A percentile compares a stretch with the other conserved stretches of the same genome.
phyloP scores from a whole-genome alignment of 2,888 invertebrate genomes.

The Chaitophorus viminalis region DNA sequence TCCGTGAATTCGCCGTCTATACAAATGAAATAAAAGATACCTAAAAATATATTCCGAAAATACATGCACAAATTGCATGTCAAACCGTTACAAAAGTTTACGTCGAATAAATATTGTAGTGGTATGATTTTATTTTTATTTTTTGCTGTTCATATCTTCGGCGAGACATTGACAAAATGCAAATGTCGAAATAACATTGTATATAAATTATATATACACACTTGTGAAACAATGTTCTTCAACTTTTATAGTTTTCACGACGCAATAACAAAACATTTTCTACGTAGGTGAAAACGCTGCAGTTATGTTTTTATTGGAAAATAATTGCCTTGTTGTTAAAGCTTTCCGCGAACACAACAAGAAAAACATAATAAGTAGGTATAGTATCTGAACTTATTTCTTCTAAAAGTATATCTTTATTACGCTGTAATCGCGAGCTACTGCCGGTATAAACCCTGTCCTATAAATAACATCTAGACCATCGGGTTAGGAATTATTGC shows the following conservation, averaged over 20 bases:
- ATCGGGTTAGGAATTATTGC: too few relatives aligned
- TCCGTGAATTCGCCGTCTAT: too few relatives aligned
- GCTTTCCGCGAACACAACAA: too few relatives aligned
- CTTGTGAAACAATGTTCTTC: background rate
- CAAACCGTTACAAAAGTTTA: background rate
- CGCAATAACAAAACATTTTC: background rate
- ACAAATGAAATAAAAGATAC: too few relatives aligned
- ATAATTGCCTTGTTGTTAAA: too few relatives aligned
- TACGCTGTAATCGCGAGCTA: too few relatives aligned
- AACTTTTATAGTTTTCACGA: background rate
- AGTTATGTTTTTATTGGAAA: background rate
- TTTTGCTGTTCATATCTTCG: background rate
- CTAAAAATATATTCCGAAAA: too few relatives aligned
- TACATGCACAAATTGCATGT: background rate
- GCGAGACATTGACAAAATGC: background rate
- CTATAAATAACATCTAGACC: too few relatives aligned
- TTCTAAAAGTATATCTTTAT: too few relatives aligned
- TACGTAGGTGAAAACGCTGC: background rate
- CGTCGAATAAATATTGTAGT: background rate
- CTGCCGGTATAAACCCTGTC: too few relatives aligned
- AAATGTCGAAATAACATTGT: background rate
- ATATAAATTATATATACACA: background rate
- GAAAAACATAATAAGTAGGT: too few relatives aligned
- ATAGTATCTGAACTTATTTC: too few relatives aligned
- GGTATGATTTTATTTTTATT: background rate